phyloP scores from a whole-genome alignment of 2,797 vertebrate genomes.

The Urocyon cinereoargenteus region DNA sequence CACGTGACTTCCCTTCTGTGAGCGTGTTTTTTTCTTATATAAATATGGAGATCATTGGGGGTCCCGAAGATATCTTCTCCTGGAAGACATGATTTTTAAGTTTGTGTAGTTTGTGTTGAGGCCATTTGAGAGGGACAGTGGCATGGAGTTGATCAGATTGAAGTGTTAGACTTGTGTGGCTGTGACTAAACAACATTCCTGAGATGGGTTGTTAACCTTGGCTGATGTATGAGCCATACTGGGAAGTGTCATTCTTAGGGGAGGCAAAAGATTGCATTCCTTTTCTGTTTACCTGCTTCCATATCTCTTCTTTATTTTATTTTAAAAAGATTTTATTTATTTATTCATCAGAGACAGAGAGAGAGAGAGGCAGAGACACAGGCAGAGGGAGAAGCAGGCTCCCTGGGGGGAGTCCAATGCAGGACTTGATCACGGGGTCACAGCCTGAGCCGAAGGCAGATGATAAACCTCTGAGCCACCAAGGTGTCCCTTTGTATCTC shows the following conservation, averaged over 20 bases:
- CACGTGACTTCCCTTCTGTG: background rate
- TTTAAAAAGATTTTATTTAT: no score
- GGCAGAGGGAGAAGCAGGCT: no score
- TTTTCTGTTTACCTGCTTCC: background rate
- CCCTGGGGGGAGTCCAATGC: no score
- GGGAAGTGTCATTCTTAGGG: background rate
- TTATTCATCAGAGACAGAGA: no score
- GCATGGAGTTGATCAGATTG: background rate
- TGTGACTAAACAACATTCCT: background rate
- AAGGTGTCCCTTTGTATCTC: background rate
- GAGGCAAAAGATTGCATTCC: background rate
- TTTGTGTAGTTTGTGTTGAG: conserved; percentile 37
- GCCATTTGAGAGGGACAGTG: background rate
- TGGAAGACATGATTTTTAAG: conserved; percentile 16
- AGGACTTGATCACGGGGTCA: no score
- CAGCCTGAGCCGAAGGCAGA: no score
- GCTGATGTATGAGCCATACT: background rate
- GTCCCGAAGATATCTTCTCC: background rate
- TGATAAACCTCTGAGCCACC: no score
- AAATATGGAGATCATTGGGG: background rate
- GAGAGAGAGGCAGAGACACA: no score
- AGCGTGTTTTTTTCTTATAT: conserved; percentile 25
- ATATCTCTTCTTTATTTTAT: background rate
- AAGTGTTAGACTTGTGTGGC: background rate
- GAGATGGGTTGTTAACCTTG: background rate